These are phyloP conservation scores for Vombatus ursinus DNA, from an alignment of 2,113 vertebrate species.

Conservation along the genomic window DNA sequence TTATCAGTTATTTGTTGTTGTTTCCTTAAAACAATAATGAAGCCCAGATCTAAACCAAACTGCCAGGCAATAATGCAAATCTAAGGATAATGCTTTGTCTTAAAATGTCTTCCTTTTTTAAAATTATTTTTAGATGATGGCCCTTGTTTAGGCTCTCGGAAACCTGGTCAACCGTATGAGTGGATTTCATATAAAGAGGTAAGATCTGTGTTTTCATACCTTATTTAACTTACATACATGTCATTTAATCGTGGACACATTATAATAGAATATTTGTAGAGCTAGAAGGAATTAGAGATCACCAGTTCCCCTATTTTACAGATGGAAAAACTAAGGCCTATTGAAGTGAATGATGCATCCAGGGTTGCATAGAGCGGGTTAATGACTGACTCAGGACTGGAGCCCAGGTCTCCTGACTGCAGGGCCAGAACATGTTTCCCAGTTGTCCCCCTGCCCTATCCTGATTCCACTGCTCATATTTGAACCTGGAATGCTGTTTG, in stretches of 20 bases:
- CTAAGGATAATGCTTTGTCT: neutral
- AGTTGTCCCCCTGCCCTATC: accelerated
- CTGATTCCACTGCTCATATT: neutral
- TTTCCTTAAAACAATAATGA: neutral
- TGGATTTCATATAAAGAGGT: conserved; percentile 96
- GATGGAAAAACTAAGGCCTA: neutral
- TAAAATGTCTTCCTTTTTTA: neutral
- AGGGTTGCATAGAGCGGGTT: neutral
- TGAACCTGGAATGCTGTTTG: neutral
- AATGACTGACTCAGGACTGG: neutral
- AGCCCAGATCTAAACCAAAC: neutral
- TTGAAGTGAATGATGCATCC: neutral
- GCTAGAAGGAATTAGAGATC: neutral
- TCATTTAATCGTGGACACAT: neutral
- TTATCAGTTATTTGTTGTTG: neutral
- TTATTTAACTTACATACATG: neutral
- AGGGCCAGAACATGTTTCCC: neutral
- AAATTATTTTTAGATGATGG: conserved; percentile 87
- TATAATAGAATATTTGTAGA: neutral
- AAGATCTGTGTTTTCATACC: conserved; percentile 57
- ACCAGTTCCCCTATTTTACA: neutral
- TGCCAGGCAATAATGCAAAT: neutral
- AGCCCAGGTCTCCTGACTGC: neutral
- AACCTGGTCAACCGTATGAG: conserved; percentile 94
- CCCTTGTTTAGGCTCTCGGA: conserved; percentile 94